Base-by-base conservation (phyloP, 2,797 vertebrate species). In the Gouania willdenowi region DNA sequence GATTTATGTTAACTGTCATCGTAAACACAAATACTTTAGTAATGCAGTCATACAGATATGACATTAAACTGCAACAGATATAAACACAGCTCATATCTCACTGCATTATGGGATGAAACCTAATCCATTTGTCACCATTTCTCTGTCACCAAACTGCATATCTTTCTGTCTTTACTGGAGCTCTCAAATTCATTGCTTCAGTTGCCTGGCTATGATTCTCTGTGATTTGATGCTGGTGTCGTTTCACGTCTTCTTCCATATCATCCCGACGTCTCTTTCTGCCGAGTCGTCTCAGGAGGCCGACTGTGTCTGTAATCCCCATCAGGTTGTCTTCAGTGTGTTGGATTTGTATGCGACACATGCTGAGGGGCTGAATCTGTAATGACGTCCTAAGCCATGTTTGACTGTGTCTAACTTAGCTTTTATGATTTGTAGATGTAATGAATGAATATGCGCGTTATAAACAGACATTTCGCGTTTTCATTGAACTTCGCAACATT, bases 301-400 rank as follows among this genome's bases (percentile, higher is more conserved):
- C 27, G 39, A 39, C 24, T 42, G 23, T 52, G 49, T 59, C 46
- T 49, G 26, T 45, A 42, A 29, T 10, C 19, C 24, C 22, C 9
- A 3, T 49, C 33, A 43, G 21, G 24, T 28, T 42, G 22, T 27
- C 23, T 19, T 41, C 23, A 15, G 13, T 39, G 31, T 7, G 13
- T n/a, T 39, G 52, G 31, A 43, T 65, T 31, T 43, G 37, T 55
- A 65, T 66, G 31, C 46, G 44, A 26, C 34, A 20, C 44, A 27
- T 20, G 12, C 21, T 13, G 7, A 22, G 31, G 50, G 29, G 20
- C 31, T 18, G 6, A 38, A 29, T 27, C 27, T 43, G 36, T 53
- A 57, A 64, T 71, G 50, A 57, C 28, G 11, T 16, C 9, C 18
- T 28, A 24, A 55, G 34, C 56, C 42, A 43, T 13, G 9, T 30